phyloP scores from a whole-genome alignment of 2,797 vertebrate genomes.

The Pangasius djambal region DNA sequence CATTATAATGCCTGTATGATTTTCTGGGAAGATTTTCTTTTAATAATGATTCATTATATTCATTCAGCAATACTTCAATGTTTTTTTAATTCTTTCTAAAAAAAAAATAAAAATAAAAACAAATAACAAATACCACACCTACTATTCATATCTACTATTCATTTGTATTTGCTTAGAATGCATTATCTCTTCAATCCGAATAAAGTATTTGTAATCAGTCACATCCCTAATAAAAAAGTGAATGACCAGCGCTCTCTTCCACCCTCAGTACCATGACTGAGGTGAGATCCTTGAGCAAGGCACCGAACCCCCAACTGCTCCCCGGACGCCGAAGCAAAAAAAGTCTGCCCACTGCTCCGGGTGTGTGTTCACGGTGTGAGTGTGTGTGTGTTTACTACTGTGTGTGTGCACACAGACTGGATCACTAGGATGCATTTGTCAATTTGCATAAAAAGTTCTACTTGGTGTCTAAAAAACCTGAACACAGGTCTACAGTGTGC shows the following conservation, averaged over 20 bases:
- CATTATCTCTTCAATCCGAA: not conserved
- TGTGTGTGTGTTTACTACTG: no score
- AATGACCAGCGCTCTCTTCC: no score
- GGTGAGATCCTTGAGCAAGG: no score
- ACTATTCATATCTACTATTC: not conserved
- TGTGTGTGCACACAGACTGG: not conserved
- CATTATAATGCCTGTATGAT: not conserved
- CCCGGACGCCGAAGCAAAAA: no score
- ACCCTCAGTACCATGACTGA: no score
- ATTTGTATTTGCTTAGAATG: not conserved
- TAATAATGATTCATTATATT: not conserved
- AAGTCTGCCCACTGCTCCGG: no score
- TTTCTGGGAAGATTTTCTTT: not conserved
- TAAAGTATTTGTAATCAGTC: not conserved
- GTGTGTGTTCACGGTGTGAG: no score
- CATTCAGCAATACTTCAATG: not conserved
- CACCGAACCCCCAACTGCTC: no score
- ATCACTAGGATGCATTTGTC: not conserved
- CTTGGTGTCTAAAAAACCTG: constrained; percentile 1
- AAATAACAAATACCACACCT: not conserved
- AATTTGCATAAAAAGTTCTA: not conserved
- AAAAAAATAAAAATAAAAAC: not conserved
- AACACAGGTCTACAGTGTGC: constrained; percentile 11
- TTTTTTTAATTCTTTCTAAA: not conserved
- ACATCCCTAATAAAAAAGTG: not conserved